Conservation (phyloP, 2,888 invertebrate species). For the Drosophila neoperkinsi region DNA sequence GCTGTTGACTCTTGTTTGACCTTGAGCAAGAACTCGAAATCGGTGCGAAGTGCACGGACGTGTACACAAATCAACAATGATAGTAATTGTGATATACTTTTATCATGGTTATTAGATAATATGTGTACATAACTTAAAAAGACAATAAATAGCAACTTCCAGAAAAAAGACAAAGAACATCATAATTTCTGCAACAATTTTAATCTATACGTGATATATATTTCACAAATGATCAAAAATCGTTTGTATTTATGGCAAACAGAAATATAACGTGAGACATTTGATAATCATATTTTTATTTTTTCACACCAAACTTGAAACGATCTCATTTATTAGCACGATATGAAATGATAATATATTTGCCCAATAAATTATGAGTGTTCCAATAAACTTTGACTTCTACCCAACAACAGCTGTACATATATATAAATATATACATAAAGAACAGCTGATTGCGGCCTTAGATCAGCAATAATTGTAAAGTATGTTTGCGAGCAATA, state of each 20-base stretch:
- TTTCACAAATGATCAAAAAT: background rate
- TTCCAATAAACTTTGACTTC: conserved; percentile 10
- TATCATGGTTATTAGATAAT: background rate
- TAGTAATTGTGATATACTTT: background rate
- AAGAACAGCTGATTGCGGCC: conserved; percentile 45
- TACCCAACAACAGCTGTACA: background rate
- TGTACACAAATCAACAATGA: background rate
- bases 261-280: background rate
- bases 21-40: conserved; percentile 20
- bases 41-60: background rate
- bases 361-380: conserved; percentile 5
- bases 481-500: conserved; percentile 10
- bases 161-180: background rate
- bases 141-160: background rate
- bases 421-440: background rate
- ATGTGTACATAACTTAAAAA: background rate
- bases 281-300: background rate
- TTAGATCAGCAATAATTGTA: conserved; percentile 1
- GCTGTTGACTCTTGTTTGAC: conserved; percentile 21
- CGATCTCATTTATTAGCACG: background rate
- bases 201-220: background rate
- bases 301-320: too few relatives aligned
- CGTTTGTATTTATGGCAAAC: background rate
- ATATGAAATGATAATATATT: background rate
- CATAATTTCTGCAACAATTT: background rate